Conservation (phyloP, 2,113 vertebrate genomes). For the Stictonetta naevosa region DNA sequence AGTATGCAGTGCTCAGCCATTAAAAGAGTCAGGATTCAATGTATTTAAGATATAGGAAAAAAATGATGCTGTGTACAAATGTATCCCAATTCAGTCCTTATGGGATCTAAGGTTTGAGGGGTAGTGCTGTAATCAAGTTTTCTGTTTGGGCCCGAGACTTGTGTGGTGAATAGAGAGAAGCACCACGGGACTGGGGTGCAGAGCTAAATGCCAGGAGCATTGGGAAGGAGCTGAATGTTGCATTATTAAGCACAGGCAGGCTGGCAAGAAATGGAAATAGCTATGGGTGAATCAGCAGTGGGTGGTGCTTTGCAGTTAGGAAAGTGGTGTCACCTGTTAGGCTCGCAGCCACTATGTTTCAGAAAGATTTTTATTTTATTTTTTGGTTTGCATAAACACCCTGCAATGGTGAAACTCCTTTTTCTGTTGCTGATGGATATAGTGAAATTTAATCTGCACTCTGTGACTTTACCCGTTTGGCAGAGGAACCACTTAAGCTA, state of each 20-base stretch:
- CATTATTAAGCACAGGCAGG: not conserved
- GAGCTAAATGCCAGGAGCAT: not conserved
- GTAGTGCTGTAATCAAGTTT: not conserved
- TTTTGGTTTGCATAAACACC: not conserved
- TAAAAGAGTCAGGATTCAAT: not conserved
- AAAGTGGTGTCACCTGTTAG: not conserved
- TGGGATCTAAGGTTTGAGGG: not conserved
- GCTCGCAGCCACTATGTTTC: not conserved
- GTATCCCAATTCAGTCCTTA: not conserved
- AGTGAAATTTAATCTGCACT: not conserved
- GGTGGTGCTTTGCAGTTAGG: not conserved
- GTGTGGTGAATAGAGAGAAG: accelerated
- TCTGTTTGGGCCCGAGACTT: not conserved
- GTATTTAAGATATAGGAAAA: not conserved
- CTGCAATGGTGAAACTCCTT: not conserved
- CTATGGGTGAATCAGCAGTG: constrained; percentile 9
- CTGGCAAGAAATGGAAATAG: not conserved
- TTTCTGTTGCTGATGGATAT: constrained; percentile 17
- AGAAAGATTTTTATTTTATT: not conserved
- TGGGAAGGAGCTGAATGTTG: not conserved
- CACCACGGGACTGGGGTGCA: not conserved
- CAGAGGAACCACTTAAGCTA: not conserved
- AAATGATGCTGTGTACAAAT: not conserved
- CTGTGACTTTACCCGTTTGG: not conserved
- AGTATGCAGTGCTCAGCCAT: accelerated